Evolutionary conservation across 1,140 invertebrate species (phyloP).

Genomic region (Drosophila prosaltans): DNA sequence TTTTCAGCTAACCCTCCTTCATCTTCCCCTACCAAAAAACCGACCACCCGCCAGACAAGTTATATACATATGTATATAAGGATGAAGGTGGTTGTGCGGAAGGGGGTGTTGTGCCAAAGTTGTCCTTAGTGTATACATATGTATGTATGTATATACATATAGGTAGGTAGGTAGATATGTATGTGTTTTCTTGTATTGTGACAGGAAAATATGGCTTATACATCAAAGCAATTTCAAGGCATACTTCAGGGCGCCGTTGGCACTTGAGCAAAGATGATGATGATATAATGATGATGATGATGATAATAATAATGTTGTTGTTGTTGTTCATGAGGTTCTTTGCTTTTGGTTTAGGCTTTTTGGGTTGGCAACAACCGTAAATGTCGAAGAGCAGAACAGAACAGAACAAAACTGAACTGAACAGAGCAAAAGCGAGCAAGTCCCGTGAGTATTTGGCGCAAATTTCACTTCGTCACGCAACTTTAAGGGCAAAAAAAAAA

Average conservation of each 20-base stretch:
- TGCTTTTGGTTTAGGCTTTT: constrained; percentile 42
- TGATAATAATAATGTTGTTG: constrained; percentile 21
- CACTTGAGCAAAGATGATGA: constrained; percentile 46
- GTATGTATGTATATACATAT: constrained; percentile 29
- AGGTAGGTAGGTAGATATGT: constrained; percentile 8
- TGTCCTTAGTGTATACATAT: constrained; percentile 39
- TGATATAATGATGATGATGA: constrained; percentile 7
- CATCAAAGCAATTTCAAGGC: constrained; percentile 73
- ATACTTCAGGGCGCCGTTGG: constrained; percentile 70
- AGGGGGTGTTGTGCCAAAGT: constrained; percentile 15
- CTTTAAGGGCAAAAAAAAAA: constrained; percentile 68
- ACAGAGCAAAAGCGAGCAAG: constrained; percentile 33
- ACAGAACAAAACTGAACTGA: constrained; percentile 6
- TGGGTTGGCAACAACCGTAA: constrained; percentile 59
- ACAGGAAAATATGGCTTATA: constrained; percentile 59
- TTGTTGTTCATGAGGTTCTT: constrained; percentile 32
- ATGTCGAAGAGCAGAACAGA: constrained; percentile 54
- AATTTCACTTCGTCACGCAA: constrained; percentile 81
- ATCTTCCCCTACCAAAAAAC: neutral
- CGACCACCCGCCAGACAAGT: constrained; percentile 3
- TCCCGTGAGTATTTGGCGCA: constrained; percentile 77
- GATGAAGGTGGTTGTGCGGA: neutral
- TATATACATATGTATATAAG: neutral
- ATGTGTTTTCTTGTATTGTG: constrained; percentile 42
- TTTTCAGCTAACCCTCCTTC: constrained; percentile 4